Percentiles rank a stretch among this genome's conserved stretches.
These are phyloP conservation scores for Mesembrinibis cayennensis DNA, from an alignment of 2,113 vertebrate genomes.

Conservation along the genomic window DNA sequence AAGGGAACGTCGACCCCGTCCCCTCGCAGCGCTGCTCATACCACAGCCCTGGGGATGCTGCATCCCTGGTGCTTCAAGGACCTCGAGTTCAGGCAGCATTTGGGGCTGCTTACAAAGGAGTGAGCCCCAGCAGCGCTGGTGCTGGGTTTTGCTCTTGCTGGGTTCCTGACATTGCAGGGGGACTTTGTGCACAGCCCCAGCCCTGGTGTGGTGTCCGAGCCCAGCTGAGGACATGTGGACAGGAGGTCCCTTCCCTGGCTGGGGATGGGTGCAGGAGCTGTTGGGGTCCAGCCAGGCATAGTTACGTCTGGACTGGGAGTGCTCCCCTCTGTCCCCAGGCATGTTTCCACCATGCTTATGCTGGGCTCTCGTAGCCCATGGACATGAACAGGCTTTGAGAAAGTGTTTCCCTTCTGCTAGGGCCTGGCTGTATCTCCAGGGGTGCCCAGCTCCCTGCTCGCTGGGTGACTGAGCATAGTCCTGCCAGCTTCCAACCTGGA, in stretches of 20 bases:
- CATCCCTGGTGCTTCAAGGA: rapidly evolving
- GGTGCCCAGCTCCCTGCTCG: not conserved
- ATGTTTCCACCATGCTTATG: rapidly evolving
- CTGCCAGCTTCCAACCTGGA: not conserved
- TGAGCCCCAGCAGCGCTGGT: not conserved
- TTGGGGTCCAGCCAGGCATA: not conserved
- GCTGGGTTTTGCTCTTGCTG: not conserved
- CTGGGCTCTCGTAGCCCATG: not conserved
- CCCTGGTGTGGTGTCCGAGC: not conserved
- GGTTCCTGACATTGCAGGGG: not conserved
- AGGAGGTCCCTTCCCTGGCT: not conserved
- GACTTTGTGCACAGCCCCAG: rapidly evolving
- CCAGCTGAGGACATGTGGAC: rapidly evolving
- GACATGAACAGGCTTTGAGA: not conserved
- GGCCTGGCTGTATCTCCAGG: not conserved
- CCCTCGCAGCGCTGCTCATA: not conserved
- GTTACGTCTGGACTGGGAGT: not conserved
- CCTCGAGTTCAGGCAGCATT: rapidly evolving
- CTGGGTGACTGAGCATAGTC: not conserved
- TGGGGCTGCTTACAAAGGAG: not conserved
- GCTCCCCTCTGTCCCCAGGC: not conserved
- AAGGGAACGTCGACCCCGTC: not conserved
- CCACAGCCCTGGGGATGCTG: not conserved
- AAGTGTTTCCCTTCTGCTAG: not conserved
- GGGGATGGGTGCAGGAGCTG: not conserved